A percentile compares a stretch with the other conserved stretches of the same genome.
Conservation (phyloP, 2,888 invertebrate species). For the Scaptomyza caliginosa region DNA sequence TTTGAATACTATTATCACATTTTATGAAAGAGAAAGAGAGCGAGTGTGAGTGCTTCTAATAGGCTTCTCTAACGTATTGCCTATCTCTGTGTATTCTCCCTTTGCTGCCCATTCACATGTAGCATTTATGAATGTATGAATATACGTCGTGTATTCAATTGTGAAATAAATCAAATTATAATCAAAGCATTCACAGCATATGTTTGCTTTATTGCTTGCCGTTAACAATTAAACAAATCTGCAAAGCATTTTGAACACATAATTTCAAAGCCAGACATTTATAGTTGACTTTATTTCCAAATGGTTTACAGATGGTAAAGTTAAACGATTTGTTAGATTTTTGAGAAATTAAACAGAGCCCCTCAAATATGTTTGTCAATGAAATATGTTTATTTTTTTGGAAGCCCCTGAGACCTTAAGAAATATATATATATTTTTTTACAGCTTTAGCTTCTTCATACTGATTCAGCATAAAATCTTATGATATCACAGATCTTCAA, state of each 20-base stretch:
- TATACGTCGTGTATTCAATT: conserved; percentile 37
- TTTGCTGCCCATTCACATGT: neutral
- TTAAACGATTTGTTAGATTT: too few relatives aligned
- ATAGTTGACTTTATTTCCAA: conserved; percentile 28
- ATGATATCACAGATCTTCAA: conserved; percentile 5
- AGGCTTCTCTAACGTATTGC: conserved; percentile 19
- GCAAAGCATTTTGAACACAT: conserved; percentile 52
- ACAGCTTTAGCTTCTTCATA: conserved; percentile 15
- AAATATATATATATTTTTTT: neutral
- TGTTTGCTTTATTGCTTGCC: conserved; percentile 41
- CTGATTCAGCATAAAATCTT: conserved; percentile 19
- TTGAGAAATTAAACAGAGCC: neutral
- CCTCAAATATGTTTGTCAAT: neutral
- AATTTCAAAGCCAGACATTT: conserved; percentile 45
- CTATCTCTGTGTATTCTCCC: conserved; percentile 18
- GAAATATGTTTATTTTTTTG: neutral
- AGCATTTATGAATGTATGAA: conserved; percentile 42
- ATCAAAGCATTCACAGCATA: conserved; percentile 46
- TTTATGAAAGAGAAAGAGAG: conserved; percentile 29
- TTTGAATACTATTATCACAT: conserved; percentile 78
- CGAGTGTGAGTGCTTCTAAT: neutral
- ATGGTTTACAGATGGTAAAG: neutral
- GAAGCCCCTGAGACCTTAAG: conserved; percentile 11
- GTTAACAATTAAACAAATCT: conserved; percentile 55
- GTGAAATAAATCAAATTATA: conserved; percentile 43